phyloP scores from a whole-genome alignment of 2,888 invertebrate genomes.

The Sericinus montela region DNA sequence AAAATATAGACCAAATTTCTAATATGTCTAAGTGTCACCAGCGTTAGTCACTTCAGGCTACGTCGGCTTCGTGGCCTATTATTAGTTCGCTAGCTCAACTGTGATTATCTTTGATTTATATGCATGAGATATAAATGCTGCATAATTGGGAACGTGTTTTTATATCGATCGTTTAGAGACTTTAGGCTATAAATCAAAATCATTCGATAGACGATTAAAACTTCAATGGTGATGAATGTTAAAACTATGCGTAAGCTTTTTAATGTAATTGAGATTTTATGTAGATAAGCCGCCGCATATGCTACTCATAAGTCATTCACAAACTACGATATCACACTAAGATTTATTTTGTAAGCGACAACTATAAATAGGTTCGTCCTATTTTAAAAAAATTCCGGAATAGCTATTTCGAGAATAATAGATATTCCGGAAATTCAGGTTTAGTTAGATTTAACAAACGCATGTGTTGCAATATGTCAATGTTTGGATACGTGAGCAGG shows the following conservation, averaged over 20 bases:
- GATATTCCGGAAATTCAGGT: not conserved
- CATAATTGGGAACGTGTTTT: conserved; percentile 58
- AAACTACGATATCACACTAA: not conserved
- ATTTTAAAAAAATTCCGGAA: not conserved
- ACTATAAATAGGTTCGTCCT: not conserved
- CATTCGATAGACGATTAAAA: conserved; percentile 33
- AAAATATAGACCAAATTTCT: not conserved
- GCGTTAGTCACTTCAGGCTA: conserved; percentile 21
- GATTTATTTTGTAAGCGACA: not conserved
- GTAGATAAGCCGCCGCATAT: conserved; percentile 17
- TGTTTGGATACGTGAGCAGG: not conserved
- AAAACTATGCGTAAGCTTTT: conserved; percentile 23
- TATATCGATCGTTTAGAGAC: conserved; percentile 50
- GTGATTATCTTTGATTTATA: conserved; percentile 65
- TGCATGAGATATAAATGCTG: conserved; percentile 66
- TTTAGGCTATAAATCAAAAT: conserved; percentile 55
- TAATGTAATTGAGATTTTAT: conserved; percentile 25
- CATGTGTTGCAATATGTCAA: not conserved
- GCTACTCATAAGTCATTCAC: not conserved
- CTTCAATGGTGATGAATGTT: conserved; percentile 31
- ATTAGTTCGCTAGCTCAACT: conserved; percentile 44
- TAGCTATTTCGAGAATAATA: not conserved
- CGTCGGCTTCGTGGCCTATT: conserved; percentile 41
- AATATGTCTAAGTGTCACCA: conserved; percentile 26
- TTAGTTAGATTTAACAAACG: not conserved